Evolutionary conservation across 2,888 invertebrate genomes (phyloP).

Genomic region (Plagodis pulveraria): DNA sequence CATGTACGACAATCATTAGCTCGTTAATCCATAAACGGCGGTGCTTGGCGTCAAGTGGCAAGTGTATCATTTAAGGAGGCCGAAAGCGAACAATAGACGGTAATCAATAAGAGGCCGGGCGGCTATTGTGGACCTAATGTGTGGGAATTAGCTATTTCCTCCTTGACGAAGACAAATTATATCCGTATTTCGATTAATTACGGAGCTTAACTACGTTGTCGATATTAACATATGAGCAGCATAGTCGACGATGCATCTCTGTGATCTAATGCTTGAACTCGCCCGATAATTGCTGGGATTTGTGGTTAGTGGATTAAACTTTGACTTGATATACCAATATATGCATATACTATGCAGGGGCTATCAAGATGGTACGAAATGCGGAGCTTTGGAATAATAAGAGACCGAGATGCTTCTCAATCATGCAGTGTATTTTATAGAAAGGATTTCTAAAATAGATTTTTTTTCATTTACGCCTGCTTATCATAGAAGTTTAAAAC

Average conservation of each 20-base stretch:
- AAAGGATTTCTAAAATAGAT: too few species aligned
- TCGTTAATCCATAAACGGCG: slow-evolving; percentile 64
- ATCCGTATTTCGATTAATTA: slow-evolving; percentile 79
- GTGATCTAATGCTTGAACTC: slow-evolving; percentile 16
- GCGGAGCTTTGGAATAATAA: too few species aligned
- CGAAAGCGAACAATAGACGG: slow-evolving; percentile 76
- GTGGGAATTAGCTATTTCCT: slow-evolving; percentile 83
- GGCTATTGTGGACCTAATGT: slow-evolving; percentile 80
- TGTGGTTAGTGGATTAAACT: background rate
- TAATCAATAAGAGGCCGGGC: slow-evolving; percentile 79
- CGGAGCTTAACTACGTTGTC: slow-evolving; percentile 75
- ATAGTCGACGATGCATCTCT: slow-evolving; percentile 37
- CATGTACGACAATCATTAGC: slow-evolving; percentile 52
- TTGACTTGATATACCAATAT: background rate
- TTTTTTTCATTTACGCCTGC: too few species aligned
- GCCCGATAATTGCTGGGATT: slow-evolving; percentile 22
- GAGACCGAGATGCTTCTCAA: too few species aligned
- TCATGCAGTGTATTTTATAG: too few species aligned
- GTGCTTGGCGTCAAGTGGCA: slow-evolving; percentile 55
- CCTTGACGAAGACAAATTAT: slow-evolving; percentile 83
- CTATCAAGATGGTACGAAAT: too few species aligned
- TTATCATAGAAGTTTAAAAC: too few species aligned
- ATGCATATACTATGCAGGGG: background rate
- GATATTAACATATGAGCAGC: slow-evolving; percentile 60
- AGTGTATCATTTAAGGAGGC: slow-evolving; percentile 77